phyloP scores from a whole-genome alignment of 1,140 invertebrate species.

The Pantala flavescens region DNA sequence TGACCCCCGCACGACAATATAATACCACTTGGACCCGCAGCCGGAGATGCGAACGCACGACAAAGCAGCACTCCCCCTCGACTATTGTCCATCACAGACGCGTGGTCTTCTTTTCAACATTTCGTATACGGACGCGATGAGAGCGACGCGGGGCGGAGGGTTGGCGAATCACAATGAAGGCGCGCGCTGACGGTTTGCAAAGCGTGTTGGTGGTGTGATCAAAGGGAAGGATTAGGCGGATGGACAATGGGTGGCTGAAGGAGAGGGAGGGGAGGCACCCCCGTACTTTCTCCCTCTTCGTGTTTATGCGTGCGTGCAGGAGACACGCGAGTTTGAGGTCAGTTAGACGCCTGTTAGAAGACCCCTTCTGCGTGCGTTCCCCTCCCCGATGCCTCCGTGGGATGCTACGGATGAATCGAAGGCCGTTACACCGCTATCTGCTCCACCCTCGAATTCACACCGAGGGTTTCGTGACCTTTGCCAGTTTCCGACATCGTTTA shows the following conservation, averaged over 20 bases:
- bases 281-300: neutral
- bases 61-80: neutral
- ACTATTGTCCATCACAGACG: neutral
- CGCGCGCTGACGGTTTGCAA: neutral
- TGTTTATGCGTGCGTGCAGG: neutral
- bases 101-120: neutral
- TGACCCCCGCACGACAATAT: neutral
- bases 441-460: too few relatives aligned
- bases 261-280: neutral
- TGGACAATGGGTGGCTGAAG: neutral
- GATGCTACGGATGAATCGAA: too few relatives aligned
- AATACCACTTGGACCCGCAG: neutral
- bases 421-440: too few relatives aligned
- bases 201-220: neutral
- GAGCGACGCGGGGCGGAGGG: neutral
- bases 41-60: neutral
- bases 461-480: too few relatives aligned
- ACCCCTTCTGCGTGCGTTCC: neutral
- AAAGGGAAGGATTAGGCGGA: neutral
- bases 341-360: neutral
- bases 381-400: too few relatives aligned
- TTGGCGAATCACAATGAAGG: neutral
- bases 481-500: too few relatives aligned
- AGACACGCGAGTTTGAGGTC: constrained; percentile 2
- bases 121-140: neutral